Evolutionary conservation across 1,140 invertebrate genomes (phyloP), one percentile per base, ranked within the genome.

Genomic region (Drosophila chauvacae): DNA sequence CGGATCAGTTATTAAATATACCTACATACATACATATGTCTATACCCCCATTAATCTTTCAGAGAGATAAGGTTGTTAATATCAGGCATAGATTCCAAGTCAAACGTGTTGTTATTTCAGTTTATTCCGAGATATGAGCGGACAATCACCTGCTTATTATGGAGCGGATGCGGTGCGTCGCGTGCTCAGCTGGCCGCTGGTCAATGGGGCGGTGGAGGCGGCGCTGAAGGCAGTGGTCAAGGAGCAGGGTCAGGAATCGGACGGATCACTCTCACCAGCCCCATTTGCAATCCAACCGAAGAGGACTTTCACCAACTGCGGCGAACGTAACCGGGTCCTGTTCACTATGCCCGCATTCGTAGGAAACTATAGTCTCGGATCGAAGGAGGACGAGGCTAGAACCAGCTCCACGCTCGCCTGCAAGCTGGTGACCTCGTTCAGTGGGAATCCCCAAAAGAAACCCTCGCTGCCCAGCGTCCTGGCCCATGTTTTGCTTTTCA

Each of bases 341-440:
- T 64, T 94, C 1, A 81, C 92, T 10, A 94, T 94, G 94, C 93
- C 93, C 14, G 93, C 93, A 30, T 94, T 88, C 71, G 84, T 94
- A 55, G 90, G 91, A 60, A 87, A 93, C 45, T 92, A 90, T 58
- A 61, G 35, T 41, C n/a, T 41, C 9, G 2, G 44, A 13, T 13
- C 55, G 30, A 1, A 14, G 41, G 11, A 16, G 41, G 10, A 26
- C 37, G 10, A 26, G 13, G 13, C 18, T 11, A 9, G 14, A 23
- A 16, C 59, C 58, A 68, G 65, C 56, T 90, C 91, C n/a, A 92
- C 91, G 0, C 58, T 94, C n/a, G 93, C 86, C 37, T 94, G 93
- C 69, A 94, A 94, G 86, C 14, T 94, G 41, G 93, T 94, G 13
- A 93, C 93, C 16, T 86, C 83, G 0, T 94, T 93, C 68, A 45